phyloP scores from a whole-genome alignment of 2,888 invertebrate species.

The Cloeon dipterum region DNA sequence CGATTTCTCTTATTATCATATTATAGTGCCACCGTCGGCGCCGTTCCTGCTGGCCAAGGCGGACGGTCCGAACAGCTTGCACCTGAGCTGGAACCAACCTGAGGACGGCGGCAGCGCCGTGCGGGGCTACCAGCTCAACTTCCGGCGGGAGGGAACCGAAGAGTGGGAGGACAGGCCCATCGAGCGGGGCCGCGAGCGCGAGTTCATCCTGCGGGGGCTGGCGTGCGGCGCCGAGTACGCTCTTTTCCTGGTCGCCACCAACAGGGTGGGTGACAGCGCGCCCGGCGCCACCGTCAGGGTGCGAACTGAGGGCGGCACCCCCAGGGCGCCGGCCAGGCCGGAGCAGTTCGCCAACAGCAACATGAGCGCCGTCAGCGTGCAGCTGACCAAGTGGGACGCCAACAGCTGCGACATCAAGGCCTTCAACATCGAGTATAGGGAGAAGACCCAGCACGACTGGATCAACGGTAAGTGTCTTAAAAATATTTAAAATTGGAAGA shows the following conservation, averaged over 20 bases:
- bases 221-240: slow-evolving; percentile 14
- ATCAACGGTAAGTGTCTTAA: slow-evolving; percentile 11
- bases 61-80: slow-evolving; percentile 13
- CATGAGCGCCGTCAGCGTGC: slow-evolving; percentile 14
- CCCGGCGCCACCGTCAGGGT: slow-evolving; percentile 13
- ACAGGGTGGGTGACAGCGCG: slow-evolving; percentile 14
- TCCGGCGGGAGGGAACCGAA: slow-evolving; percentile 10
- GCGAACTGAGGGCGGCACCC: slow-evolving; percentile 14
- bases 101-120: slow-evolving; percentile 17
- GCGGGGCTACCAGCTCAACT: slow-evolving; percentile 15
- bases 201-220: slow-evolving; percentile 12
- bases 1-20: no score
- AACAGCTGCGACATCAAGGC: slow-evolving; percentile 14
- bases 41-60: slow-evolving; percentile 14
- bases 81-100: slow-evolving; percentile 15
- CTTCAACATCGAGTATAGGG: slow-evolving; percentile 16
- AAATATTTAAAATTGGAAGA: not conserved
- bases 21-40: slow-evolving; percentile 15
- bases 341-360: slow-evolving; percentile 15
- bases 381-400: slow-evolving; percentile 14
- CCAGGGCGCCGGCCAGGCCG: slow-evolving; percentile 12
- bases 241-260: slow-evolving; percentile 13
- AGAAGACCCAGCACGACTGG: slow-evolving; percentile 13
- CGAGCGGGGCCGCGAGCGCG: slow-evolving; percentile 11
- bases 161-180: slow-evolving; percentile 15